Conservation (phyloP, 2,113 vertebrate genomes). For the Chaenogobius annularis region DNA sequence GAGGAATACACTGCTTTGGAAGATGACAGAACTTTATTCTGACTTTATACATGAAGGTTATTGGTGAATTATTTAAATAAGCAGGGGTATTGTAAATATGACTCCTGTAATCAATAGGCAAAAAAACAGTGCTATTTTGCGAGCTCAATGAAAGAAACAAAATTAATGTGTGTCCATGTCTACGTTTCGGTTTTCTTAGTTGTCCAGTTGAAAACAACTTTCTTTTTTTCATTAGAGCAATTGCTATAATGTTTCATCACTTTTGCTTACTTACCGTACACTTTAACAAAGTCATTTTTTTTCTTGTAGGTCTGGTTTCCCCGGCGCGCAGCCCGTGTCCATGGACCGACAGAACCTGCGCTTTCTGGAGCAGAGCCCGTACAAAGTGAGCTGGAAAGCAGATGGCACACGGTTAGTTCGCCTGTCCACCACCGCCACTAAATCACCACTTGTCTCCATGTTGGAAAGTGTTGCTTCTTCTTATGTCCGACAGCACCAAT, state of each 20-base stretch:
- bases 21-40: background rate
- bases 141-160: background rate
- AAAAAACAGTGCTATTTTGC: too few species aligned
- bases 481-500: constrained; percentile 1
- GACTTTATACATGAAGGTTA: background rate
- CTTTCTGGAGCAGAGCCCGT: constrained; percentile 91
- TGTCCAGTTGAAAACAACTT: background rate
- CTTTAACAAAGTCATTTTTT: background rate
- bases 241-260: background rate
- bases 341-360: constrained; percentile 96
- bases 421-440: background rate
- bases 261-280: background rate
- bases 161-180: background rate
- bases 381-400: constrained; percentile 99
- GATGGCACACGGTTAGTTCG: constrained; percentile 95
- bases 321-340: constrained; percentile 96
- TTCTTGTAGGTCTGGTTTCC: constrained; percentile 87
- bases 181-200: background rate
- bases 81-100: too few species aligned
- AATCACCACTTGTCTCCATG: background rate
- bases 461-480: background rate
- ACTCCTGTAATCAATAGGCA: too few species aligned
- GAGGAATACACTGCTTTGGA: background rate
- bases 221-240: background rate
- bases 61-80: background rate